phyloP scores from a whole-genome alignment of 2,113 vertebrate genomes.

The Stegostoma tigrinum region DNA sequence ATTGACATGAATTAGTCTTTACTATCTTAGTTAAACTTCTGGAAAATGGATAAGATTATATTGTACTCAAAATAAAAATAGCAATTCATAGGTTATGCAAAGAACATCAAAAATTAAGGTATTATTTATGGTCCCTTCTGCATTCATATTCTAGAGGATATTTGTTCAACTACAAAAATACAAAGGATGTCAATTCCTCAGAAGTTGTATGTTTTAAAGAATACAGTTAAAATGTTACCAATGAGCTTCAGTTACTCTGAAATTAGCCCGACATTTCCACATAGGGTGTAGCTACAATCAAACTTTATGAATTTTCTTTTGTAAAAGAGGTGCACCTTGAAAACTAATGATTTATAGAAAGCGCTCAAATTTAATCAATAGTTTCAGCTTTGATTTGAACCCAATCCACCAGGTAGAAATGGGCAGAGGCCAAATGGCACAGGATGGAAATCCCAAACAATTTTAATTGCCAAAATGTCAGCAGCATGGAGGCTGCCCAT shows the following conservation, averaged over 20 bases:
- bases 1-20: slow-evolving; percentile 5
- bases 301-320: not conserved
- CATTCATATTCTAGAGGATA: not conserved
- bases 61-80: slow-evolving; percentile 14
- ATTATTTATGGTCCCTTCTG: not conserved
- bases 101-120: not conserved
- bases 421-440: not conserved
- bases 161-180: not conserved
- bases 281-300: not conserved
- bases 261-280: not conserved
- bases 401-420: not conserved
- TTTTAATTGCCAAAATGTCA: not conserved
- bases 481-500: not conserved
- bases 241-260: not conserved
- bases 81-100: not conserved
- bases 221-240: not conserved
- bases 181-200: not conserved
- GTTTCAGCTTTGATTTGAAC: not conserved
- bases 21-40: slow-evolving; percentile 16
- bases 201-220: not conserved
- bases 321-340: not conserved
- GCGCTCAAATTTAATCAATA: not conserved
- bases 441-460: not conserved
- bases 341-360: not conserved
- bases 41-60: slow-evolving; percentile 14